Evolutionary conservation across 2,888 invertebrate genomes (phyloP).

Genomic region (Agrochola macilenta): DNA sequence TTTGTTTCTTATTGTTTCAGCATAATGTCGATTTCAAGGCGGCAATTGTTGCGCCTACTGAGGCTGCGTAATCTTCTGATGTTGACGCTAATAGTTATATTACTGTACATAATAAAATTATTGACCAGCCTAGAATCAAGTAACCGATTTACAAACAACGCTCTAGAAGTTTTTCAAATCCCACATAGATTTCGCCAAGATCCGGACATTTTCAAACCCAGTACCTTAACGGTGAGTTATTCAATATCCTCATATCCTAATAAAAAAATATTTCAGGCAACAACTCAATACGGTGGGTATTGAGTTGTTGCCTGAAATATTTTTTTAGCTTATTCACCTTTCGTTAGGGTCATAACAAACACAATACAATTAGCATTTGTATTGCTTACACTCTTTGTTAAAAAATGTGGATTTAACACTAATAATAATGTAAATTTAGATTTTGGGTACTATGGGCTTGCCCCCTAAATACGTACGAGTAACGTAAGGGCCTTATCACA

Average conservation of each 20-base stretch:
- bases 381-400: not conserved
- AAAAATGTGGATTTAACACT: not conserved
- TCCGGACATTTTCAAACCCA: conserved; percentile 76
- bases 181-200: conserved; percentile 38
- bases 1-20: conserved; percentile 33
- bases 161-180: conserved; percentile 51
- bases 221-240: conserved; percentile 75
- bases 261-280: not conserved
- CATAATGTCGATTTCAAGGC: conserved; percentile 71
- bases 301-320: no score
- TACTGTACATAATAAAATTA: conserved; percentile 77
- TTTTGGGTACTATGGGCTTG: not conserved
- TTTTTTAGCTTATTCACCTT: not conserved
- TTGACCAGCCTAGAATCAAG: conserved; percentile 62
- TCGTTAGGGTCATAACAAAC: not conserved
- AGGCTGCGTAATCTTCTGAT: conserved; percentile 78
- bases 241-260: not conserved
- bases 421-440: not conserved
- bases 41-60: conserved; percentile 76
- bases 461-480: not conserved
- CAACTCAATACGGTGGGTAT: no score
- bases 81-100: conserved; percentile 76
- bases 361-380: not conserved
- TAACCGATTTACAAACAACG: conserved; percentile 55
- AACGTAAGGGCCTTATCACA: no score